Evolutionary conservation across 2,888 invertebrate genomes (phyloP).

Genomic region (Andrena chrysosceles): DNA sequence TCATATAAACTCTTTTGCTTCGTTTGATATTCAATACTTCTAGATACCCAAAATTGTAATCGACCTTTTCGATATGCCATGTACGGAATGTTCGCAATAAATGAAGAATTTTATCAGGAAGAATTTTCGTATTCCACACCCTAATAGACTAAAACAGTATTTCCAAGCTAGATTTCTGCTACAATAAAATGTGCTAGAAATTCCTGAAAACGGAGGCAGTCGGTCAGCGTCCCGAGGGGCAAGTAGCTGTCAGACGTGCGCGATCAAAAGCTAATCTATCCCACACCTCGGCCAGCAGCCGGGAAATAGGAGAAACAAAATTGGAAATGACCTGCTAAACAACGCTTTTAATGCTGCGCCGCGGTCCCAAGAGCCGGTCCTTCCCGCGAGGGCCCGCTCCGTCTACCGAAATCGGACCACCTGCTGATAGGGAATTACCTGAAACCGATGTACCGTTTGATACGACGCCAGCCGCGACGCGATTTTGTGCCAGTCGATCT

Average conservation of each 20-base stretch:
- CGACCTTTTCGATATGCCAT: too few species aligned
- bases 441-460: constrained; percentile 58
- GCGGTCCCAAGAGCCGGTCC: not conserved
- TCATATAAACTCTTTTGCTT: too few species aligned
- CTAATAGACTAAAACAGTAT: too few species aligned
- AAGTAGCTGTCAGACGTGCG: constrained; percentile 79
- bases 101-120: too few species aligned
- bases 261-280: constrained; percentile 79
- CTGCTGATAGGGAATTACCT: constrained; percentile 64
- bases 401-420: constrained; percentile 61
- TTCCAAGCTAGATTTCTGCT: too few species aligned
- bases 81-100: too few species aligned
- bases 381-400: not conserved
- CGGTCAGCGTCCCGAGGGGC: constrained; percentile 70
- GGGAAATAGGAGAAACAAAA: constrained; percentile 72
- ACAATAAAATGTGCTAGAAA: not conserved
- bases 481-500: constrained; percentile 24
- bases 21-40: too few species aligned
- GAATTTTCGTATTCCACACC: too few species aligned
- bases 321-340: constrained; percentile 78
- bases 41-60: too few species aligned
- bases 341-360: constrained; percentile 72
- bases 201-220: constrained; percentile 33
- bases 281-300: constrained; percentile 75
- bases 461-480: constrained; percentile 25